Evolutionary conservation across 2,797 vertebrate species (phyloP).

Genomic region (Discoglossus pictus): DNA sequence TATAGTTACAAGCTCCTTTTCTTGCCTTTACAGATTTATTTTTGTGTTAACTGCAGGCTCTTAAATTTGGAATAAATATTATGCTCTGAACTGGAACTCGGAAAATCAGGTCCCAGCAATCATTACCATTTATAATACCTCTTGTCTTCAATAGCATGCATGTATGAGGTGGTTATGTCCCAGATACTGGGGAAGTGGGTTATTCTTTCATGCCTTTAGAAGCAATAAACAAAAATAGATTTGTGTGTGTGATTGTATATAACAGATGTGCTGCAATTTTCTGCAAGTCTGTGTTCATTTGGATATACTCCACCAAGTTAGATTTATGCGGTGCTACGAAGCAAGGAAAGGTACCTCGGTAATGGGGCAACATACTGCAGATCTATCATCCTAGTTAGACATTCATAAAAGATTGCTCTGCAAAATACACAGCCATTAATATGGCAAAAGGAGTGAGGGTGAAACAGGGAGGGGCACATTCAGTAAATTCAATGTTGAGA

Average conservation of each 20-base stretch:
- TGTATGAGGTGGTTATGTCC: conserved; percentile 2
- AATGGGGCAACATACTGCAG: conserved; percentile 20
- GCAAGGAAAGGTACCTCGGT: not conserved
- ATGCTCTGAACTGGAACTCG: conserved; percentile 34
- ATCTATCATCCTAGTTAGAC: not conserved
- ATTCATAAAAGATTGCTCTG: conserved; percentile 17
- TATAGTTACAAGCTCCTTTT: conserved; percentile 43
- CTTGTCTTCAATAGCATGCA: conserved; percentile 11
- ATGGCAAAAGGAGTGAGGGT: too few species aligned
- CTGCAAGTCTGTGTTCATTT: conserved; percentile 19
- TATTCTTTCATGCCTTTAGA: conserved; percentile 19
- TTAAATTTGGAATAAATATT: conserved; percentile 49
- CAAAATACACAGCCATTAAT: too few species aligned
- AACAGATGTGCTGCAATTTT: conserved; percentile 31
- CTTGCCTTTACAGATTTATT: conserved; percentile 47
- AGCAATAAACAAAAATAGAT: conserved; percentile 41
- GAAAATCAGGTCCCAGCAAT: conserved; percentile 12
- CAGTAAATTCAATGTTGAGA: too few species aligned
- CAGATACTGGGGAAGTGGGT: conserved; percentile 1
- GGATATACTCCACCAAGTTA: not conserved
- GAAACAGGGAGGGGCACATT: too few species aligned
- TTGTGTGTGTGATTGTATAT: conserved; percentile 37
- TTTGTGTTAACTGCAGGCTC: conserved; percentile 35
- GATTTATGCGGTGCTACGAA: not conserved
- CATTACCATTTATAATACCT: conserved; percentile 13